A percentile compares a stretch with the other conserved stretches of the same genome.
These are phyloP conservation scores for Laothoe populi DNA, from an alignment of 2,888 invertebrate species.

Conservation along the genomic window DNA sequence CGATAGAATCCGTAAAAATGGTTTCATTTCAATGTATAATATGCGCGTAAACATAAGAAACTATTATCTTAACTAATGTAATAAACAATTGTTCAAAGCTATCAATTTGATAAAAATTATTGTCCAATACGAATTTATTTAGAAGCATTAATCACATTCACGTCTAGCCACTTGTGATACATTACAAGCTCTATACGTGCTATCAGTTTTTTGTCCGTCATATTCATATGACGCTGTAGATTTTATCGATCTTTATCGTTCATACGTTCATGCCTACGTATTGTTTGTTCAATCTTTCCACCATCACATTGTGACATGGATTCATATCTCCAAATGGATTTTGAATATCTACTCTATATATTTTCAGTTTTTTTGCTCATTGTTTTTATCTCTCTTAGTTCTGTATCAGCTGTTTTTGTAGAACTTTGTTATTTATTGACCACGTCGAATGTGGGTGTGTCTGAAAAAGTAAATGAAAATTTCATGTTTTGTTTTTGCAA, in stretches of 20 bases:
- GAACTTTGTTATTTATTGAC: constrained; percentile 11
- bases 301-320: constrained; percentile 38
- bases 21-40: no score
- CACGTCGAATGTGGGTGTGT: neutral
- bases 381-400: constrained; percentile 7
- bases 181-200: constrained; percentile 24
- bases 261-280: constrained; percentile 35
- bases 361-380: constrained; percentile 29
- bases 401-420: constrained; percentile 21
- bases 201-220: constrained; percentile 36
- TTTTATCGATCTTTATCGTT: constrained; percentile 53
- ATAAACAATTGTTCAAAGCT: neutral
- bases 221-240: constrained; percentile 53
- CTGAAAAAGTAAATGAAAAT: constrained; percentile 12
- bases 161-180: constrained; percentile 19
- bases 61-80: no score
- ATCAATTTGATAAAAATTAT: neutral
- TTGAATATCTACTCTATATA: constrained; percentile 31
- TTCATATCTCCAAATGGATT: constrained; percentile 38
- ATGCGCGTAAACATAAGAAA: no score
- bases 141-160: constrained; percentile 14
- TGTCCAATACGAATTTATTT: neutral
- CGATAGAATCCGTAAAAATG: no score
- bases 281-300: constrained; percentile 42
- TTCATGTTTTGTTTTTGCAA: neutral